Base-by-base conservation (phyloP, 2,113 vertebrate genomes). In the Passerina amoena region DNA sequence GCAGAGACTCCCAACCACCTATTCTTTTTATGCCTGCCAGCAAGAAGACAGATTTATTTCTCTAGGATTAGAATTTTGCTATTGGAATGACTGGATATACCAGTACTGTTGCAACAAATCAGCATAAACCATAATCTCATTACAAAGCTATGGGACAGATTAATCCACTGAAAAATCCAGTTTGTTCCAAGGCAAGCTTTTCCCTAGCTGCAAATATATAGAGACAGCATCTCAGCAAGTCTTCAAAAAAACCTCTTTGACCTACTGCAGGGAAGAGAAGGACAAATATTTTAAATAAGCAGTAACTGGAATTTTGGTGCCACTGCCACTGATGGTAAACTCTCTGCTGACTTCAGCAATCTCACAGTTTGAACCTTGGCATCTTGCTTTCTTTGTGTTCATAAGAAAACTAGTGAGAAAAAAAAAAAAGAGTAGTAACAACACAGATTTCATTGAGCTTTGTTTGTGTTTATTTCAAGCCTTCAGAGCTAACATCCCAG, bases 71-170 rank as follows among this genome's bases (percentile, higher is more conserved):
- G 28, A 66, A 61, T 94, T 93, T 87, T 84, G 89, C 73, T 92
- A 60, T 92, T 82, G 88, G 89, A 94, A 95, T 90, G 87, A 85
- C 92, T 93, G 75, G 89, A 92, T 93, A 83, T 75, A 88, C 73
- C 76, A 91, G 75, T 73, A 82, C 86, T 81, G 73, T 54, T 85
- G 86, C 82, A 97, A 88, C 78, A 93, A 76, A 95, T 86, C 66
- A 93, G 82, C 91, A 94, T 72, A 94, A 96, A 84, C 88, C 82
- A 59, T 95, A 95, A 96, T 91, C 93, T 94, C 94, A 92, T 92
- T 95, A 97, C 38, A 88, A 94, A 72, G 80, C 86, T 88, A 94
- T 28, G 72, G 92, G 92, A 75, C 80, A 94, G 94, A 96, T 87
- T 92, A 97, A 95, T 75, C 82, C 86, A 57, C 86, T 84, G 90